Conservation (phyloP, 2,888 invertebrate species). For the Netelia virgata region DNA sequence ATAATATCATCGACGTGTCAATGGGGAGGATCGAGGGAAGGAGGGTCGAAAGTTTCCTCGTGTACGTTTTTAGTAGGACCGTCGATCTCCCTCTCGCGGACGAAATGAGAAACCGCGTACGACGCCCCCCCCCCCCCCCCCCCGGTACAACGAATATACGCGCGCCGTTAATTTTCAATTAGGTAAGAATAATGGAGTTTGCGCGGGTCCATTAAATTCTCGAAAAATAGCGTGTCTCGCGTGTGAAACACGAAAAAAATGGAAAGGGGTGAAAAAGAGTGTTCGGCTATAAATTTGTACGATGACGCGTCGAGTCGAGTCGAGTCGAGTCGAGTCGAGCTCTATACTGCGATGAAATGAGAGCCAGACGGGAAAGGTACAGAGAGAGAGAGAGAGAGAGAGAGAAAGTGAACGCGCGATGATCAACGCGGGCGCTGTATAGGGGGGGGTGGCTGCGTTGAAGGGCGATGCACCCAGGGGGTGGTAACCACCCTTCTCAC, state of each 20-base stretch:
- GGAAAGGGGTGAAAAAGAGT: not conserved
- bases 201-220: too few species aligned
- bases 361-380: not conserved
- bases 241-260: conserved; percentile 29
- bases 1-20: not conserved
- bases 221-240: not conserved
- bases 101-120: too few species aligned
- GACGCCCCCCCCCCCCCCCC: too few species aligned
- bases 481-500: conserved; percentile 24
- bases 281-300: conserved; percentile 15
- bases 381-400: conserved; percentile 15
- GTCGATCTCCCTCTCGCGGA: too few species aligned
- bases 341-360: not conserved
- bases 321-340: not conserved
- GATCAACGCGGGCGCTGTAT: conserved; percentile 34
- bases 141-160: too few species aligned
- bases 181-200: too few species aligned
- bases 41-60: not conserved
- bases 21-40: not conserved
- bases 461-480: conserved; percentile 81
- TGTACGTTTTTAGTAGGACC: too few species aligned
- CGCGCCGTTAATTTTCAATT: too few species aligned
- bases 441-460: conserved; percentile 51
- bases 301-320: conserved; percentile 19
- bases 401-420: conserved; percentile 40